phyloP scores from a whole-genome alignment of 2,797 vertebrate genomes.

The Danionella dracula region DNA sequence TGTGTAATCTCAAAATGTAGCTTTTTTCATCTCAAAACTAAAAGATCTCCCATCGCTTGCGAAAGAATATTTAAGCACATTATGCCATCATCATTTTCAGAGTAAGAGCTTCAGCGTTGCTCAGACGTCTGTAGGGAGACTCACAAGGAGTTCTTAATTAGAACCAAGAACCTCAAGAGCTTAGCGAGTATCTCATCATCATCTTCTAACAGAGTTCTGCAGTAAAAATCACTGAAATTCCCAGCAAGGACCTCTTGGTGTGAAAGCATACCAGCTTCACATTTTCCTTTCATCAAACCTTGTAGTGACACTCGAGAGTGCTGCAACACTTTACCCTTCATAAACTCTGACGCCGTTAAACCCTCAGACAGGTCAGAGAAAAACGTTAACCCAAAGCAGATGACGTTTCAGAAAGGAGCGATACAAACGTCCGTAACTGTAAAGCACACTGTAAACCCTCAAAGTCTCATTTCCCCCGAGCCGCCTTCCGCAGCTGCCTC shows the following conservation, averaged over 20 bases:
- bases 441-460: background rate
- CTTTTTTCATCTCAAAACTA: too few species aligned
- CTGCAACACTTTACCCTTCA: constrained; percentile 31
- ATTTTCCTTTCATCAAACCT: constrained; percentile 35
- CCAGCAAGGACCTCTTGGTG: constrained; percentile 6
- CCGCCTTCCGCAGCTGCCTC: too few species aligned
- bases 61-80: too few species aligned
- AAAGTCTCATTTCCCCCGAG: background rate
- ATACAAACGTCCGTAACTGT: background rate
- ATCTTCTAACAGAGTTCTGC: constrained; percentile 17
- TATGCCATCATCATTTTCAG: too few species aligned
- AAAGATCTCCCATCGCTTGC: too few species aligned
- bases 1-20: too few species aligned
- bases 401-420: background rate
- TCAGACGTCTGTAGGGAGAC: too few species aligned
- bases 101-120: too few species aligned
- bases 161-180: background rate
- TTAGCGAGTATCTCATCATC: constrained; percentile 24
- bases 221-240: constrained; percentile 4
- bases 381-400: constrained; percentile 37
- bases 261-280: constrained; percentile 21
- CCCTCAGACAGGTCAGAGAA: background rate
- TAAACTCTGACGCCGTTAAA: constrained; percentile 17
- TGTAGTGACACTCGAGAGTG: constrained; percentile 19
- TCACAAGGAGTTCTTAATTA: background rate